Conservation (phyloP, 2,797 vertebrate species). For the Allobates femoralis region DNA sequence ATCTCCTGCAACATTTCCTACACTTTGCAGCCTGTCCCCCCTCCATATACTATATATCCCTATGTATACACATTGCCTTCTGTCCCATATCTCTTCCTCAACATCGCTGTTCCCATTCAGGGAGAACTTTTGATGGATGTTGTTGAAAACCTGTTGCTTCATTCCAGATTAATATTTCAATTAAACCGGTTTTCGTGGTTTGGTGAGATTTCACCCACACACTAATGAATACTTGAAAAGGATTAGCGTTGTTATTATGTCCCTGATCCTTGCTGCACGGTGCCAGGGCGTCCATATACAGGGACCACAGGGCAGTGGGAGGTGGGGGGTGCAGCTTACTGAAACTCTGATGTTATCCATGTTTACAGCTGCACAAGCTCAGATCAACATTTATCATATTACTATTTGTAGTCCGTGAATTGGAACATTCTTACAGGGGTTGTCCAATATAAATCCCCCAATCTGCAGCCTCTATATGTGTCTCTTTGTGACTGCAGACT, state of each 20-base stretch:
- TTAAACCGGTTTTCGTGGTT: slow-evolving; percentile 50
- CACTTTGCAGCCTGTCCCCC: no score
- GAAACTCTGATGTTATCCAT: no score
- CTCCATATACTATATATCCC: not conserved
- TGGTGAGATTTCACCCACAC: slow-evolving; percentile 49
- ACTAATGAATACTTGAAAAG: slow-evolving; percentile 51
- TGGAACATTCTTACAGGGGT: no score
- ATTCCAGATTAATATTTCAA: slow-evolving; percentile 23
- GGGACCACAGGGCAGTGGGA: not conserved
- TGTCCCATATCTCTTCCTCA: not conserved
- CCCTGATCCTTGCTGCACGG: not conserved
- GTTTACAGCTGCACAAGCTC: no score
- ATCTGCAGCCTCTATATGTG: no score
- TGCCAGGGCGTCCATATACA: not conserved
- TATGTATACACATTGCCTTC: not conserved
- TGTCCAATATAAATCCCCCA: no score
- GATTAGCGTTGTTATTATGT: slow-evolving; percentile 15
- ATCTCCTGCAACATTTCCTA: no score
- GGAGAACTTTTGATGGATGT: not conserved
- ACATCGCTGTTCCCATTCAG: not conserved
- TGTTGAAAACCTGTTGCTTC: slow-evolving; percentile 43
- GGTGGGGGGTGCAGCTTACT: no score
- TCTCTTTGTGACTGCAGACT: no score
- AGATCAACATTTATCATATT: no score
- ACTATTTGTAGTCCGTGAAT: no score